Base-by-base conservation (phyloP, 92 coral and sea anemone genomes). In the Galaxea fascicularis region DNA sequence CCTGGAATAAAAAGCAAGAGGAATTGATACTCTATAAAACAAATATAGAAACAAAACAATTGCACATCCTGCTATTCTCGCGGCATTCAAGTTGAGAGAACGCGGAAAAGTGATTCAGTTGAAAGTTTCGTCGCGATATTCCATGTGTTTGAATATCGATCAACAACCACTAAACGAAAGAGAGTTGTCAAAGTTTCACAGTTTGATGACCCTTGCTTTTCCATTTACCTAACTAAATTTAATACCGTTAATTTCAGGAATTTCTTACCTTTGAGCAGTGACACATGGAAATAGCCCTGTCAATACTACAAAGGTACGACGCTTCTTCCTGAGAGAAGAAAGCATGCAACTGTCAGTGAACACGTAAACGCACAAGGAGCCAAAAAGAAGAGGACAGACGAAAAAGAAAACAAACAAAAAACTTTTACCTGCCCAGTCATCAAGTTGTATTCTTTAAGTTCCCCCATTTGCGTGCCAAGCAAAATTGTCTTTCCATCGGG, bases 401-500 rank as follows among this genome's bases (percentile, higher is more conserved):
- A 27, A 46, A 9, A 4, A 29, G 10, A 31, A 10, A 27, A 17
- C 3, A 7, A 13, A 24, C 1, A 26, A 17, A 8, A 16, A 0
- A 56, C n/a, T 16, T n/a, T 49, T 94, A 95, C 98, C 98, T 93
- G 92, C 21, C 96, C 98, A 15, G 98, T 77, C 24, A 90, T 85
- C 18, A 91, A 69, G 86, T 96, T 96, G 83, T 90, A 94, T 20
- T 84, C 86, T 69, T 96, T 96, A 8, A 96, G 66, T 14, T 96
- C 98, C 21, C 98, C 98, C 30, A 94, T 86, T 56, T 95, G 98
- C 26, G 98, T 96, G 22, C 98, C 98, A 3, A 96, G 89, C 30
- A 95, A 84, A 52, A 96, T 88, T 0, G 93, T 88, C 57, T 92
- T 91, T 29, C 96, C 94, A 68, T 88, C 94, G 21, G 95, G 95